Evolutionary conservation across 2,888 invertebrate species (phyloP).

Genomic region (Icerya purchasi): DNA sequence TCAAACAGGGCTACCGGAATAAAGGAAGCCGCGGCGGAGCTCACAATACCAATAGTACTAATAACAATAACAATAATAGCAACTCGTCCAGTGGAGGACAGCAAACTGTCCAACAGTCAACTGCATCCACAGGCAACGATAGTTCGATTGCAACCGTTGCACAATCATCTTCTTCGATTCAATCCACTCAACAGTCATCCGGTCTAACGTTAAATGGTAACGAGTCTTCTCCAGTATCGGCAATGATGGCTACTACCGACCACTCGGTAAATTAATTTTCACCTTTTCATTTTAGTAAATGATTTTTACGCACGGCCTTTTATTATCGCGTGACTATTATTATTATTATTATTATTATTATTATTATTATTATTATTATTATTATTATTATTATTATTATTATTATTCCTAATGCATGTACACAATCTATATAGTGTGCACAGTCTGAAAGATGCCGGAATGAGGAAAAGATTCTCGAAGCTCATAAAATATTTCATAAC

Average conservation of each 20-base stretch:
- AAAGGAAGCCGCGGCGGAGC: constrained; percentile 10
- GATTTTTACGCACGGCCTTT: too few relatives aligned
- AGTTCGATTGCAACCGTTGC: background rate
- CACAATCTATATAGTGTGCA: too few relatives aligned
- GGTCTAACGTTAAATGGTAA: constrained; percentile 9
- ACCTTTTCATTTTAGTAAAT: too few relatives aligned
- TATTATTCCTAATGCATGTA: too few relatives aligned
- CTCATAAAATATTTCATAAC: too few relatives aligned
- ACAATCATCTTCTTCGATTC: background rate
- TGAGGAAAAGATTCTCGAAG: too few relatives aligned
- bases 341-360: too few relatives aligned
- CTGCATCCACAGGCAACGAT: constrained; percentile 1
- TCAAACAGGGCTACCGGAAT: constrained; percentile 8
- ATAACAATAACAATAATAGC: constrained; percentile 1
- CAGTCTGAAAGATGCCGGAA: too few relatives aligned
- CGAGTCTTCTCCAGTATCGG: constrained; percentile 8
- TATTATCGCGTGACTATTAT: too few relatives aligned
- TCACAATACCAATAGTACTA: constrained; percentile 1
- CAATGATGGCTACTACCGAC: constrained; percentile 11
- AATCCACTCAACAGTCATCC: background rate
- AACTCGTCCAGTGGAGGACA: constrained; percentile 2
- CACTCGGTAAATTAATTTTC: constrained; percentile 8
- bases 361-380: too few relatives aligned
- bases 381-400: too few relatives aligned
- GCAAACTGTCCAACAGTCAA: constrained; percentile 6